Evolutionary conservation across 2,888 invertebrate species (phyloP).

Genomic region (Loripinus fragilis): DNA sequence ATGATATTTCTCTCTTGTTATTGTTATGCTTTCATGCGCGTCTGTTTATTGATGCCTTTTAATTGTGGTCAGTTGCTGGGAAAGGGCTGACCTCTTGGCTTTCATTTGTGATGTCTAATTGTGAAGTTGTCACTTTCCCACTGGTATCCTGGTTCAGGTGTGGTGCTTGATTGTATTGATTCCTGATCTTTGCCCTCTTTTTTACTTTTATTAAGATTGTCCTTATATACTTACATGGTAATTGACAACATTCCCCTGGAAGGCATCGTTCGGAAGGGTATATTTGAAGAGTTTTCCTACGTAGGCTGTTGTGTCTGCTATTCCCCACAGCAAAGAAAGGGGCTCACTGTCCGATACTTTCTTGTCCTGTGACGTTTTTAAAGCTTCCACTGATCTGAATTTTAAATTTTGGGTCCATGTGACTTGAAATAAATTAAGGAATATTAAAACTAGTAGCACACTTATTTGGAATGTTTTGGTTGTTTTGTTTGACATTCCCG

Average conservation of each 20-base stretch:
- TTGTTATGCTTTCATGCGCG: no score
- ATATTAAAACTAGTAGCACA: constrained; percentile 11
- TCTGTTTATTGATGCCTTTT: no score
- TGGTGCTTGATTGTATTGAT: no score
- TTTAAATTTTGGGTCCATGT: neutral
- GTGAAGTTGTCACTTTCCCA: no score
- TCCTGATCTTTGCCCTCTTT: no score
- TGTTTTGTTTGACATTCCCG: neutral
- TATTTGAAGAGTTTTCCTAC: constrained; percentile 90
- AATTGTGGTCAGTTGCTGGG: no score
- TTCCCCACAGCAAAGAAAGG: constrained; percentile 73
- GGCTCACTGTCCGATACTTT: constrained; percentile 45
- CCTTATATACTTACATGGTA: constrained; percentile 87
- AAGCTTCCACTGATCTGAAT: constrained; percentile 7
- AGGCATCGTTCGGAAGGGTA: constrained; percentile 89
- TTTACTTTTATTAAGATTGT: no score
- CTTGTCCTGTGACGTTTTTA: neutral
- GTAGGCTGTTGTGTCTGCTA: constrained; percentile 85
- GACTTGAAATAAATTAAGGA: constrained; percentile 8
- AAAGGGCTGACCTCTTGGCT: no score
- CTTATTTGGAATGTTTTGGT: constrained; percentile 12
- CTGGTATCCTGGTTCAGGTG: no score
- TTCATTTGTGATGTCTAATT: no score
- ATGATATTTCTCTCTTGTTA: no score
- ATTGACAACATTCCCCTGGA: constrained; percentile 87